Conservation (phyloP, 2,113 vertebrate genomes). For the Alaudala cheleensis region DNA sequence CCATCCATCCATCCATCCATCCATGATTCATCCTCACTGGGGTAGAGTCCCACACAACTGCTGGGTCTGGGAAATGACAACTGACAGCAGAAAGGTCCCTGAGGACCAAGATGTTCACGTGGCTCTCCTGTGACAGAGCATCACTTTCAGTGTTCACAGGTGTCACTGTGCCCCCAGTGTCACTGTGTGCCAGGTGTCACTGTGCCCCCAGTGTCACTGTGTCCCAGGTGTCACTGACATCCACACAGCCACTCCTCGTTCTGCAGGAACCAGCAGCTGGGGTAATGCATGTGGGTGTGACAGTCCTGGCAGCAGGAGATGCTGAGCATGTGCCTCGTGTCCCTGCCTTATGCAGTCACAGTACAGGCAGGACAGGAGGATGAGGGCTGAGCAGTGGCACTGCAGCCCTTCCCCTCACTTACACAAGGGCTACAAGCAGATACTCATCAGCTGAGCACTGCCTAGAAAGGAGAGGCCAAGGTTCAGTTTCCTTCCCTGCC, state of each 20-base stretch:
- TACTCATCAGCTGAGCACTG: neutral
- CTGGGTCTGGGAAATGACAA: neutral
- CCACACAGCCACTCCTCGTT: accelerated
- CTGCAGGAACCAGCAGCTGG: neutral
- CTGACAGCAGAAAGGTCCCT: neutral
- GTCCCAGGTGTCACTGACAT: neutral
- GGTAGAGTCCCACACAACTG: neutral
- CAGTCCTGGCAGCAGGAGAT: neutral
- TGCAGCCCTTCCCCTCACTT: neutral
- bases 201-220: neutral
- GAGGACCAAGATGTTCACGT: neutral
- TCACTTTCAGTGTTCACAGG: accelerated
- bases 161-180: neutral
- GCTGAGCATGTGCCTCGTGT: neutral
- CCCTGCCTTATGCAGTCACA: neutral
- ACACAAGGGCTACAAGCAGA: neutral
- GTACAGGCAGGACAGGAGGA: neutral
- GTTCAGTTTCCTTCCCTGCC: neutral
- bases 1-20: neutral
- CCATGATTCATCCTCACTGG: neutral
- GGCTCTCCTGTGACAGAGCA: neutral
- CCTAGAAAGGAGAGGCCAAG: neutral
- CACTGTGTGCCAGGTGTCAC: neutral
- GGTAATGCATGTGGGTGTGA: neutral
- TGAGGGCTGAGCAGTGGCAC: neutral